Evolutionary conservation across 2,888 invertebrate genomes (phyloP), one percentile per base, ranked within the genome.

Genomic region (Ophonus ardosiacus): DNA sequence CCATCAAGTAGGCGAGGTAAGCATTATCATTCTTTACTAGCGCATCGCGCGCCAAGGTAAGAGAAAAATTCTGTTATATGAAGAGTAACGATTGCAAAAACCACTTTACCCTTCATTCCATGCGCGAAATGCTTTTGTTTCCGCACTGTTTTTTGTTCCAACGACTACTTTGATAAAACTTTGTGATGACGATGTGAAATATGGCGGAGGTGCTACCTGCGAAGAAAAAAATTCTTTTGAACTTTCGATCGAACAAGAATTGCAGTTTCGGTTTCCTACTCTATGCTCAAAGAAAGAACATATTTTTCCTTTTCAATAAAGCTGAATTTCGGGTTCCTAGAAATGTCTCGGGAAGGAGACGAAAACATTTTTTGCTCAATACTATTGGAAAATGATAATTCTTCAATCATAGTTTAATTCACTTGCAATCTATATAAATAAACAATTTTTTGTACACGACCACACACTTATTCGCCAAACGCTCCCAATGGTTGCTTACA

Each of bases 61-160:
- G 43, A 81, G 81, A 81, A 81, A 81, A 65, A 81, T 81, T 81
- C 59, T 81, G 81, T 81, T 81, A 81, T 68, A 65, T 81, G 65
- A 81, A 81, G 68, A 81, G 51, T 68, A 51, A 81, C 81, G 81
- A 63, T 65, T 81, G 68, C 51, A 65, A 21, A 61, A 10, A 21
- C 51, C 65, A 51, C 68, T 81, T 81, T 81, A 81, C 63, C 51
- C 68, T 81, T 51, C 74, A 74, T 74, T 51, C 74, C 43, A 43
- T 43, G 24, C 31, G 68, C 68, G 81, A 56, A 51, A 68, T 81
- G 68, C 68, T 68, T 68, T 81, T 81, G 81, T 81, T 81, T 81
- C 38, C 59, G 38, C 56, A 81, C 81, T 21, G 81, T 81, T 65
- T 81, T 68, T 81, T 15, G 40, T 81, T 51, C 61, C 63, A 43